Conservation (phyloP, 2,888 invertebrate genomes). For the Noctua fimbriata region DNA sequence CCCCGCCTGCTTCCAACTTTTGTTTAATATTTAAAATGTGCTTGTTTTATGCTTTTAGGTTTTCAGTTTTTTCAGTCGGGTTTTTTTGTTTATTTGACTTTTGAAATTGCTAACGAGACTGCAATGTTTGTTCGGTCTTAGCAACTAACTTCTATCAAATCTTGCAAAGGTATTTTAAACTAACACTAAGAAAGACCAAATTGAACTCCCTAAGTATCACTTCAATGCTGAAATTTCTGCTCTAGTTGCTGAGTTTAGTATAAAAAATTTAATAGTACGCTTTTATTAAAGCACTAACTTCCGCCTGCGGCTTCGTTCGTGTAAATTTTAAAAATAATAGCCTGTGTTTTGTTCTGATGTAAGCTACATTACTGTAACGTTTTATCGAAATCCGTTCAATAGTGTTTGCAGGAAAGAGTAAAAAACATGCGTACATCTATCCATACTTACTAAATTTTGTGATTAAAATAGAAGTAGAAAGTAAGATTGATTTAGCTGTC, state of each 20-base stretch:
- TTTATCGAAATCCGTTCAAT: not conserved
- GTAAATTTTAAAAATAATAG: not conserved
- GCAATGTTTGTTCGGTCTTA: not conserved
- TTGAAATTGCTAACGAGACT: conserved; percentile 1
- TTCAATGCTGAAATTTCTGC: not conserved
- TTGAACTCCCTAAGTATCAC: not conserved
- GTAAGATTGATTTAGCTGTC: not conserved
- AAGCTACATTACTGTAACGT: not conserved
- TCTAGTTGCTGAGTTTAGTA: not conserved
- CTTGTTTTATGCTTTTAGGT: too few relatives aligned
- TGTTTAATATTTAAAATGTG: too few relatives aligned
- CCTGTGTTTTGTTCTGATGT: not conserved
- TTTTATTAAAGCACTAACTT: not conserved
- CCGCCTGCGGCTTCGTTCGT: not conserved
- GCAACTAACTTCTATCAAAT: not conserved
- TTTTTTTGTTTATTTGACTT: conserved; percentile 25
- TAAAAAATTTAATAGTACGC: not conserved
- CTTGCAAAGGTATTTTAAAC: not conserved
- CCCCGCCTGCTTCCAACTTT: too few relatives aligned
- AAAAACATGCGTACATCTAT: not conserved
- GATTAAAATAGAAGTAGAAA: not conserved
- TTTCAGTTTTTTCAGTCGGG: too few relatives aligned
- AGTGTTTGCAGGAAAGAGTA: not conserved
- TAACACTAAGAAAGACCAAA: not conserved
- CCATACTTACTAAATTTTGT: not conserved